Evolutionary conservation across 2,113 vertebrate genomes (phyloP).

Genomic region (Daboia siamensis): DNA sequence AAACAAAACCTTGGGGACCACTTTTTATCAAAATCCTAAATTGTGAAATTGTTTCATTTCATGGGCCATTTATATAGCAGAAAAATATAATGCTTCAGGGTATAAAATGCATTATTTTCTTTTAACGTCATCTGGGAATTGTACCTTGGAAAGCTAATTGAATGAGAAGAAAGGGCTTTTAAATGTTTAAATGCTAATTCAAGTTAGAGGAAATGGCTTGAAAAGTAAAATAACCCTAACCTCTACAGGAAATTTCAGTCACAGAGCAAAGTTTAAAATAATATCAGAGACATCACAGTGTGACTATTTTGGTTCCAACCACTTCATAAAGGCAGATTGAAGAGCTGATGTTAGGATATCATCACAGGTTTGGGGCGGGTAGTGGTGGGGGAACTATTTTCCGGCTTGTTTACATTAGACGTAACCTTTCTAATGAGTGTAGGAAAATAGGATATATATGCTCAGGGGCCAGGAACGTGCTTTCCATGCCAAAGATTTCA

Average conservation of each 20-base stretch:
- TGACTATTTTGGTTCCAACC: conserved; percentile 10
- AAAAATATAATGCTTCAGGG: neutral
- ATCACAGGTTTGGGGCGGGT: neutral
- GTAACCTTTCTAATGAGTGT: neutral
- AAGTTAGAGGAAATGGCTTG: neutral
- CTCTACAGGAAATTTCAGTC: conserved; percentile 10
- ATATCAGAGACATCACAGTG: neutral
- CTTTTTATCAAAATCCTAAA: neutral
- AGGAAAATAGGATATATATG: neutral
- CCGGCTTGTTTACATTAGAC: neutral
- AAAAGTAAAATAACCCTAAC: neutral
- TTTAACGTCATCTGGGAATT: neutral
- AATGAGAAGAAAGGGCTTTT: neutral
- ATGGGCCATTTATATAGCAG: neutral
- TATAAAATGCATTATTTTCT: neutral
- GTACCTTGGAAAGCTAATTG: neutral
- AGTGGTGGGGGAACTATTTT: neutral
- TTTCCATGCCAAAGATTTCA: neutral
- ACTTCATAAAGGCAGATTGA: neutral
- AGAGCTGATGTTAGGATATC: conserved; percentile 21
- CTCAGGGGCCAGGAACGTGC: neutral
- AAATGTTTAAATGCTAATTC: neutral
- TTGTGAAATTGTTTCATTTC: neutral
- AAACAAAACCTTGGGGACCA: neutral
- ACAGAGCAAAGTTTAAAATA: conserved; percentile 15